Evolutionary conservation across 2,888 invertebrate species (phyloP).

Genomic region (Drosophila longiperda): DNA sequence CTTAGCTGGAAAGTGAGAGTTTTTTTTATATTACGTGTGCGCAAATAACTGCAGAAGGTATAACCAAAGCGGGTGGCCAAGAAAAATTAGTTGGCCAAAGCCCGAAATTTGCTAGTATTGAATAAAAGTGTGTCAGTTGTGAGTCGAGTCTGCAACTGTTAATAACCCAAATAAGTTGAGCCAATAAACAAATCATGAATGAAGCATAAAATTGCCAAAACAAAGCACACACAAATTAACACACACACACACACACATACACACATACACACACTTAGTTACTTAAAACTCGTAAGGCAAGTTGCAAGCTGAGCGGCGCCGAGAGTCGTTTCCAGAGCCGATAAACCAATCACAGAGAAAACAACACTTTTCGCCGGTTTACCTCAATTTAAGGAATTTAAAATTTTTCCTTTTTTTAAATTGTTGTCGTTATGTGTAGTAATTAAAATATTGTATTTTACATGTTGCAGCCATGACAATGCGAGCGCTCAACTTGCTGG

Average conservation of each 20-base stretch:
- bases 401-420: conserved; percentile 1
- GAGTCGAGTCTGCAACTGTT: conserved; percentile 30
- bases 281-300: conserved; percentile 23
- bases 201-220: conserved; percentile 56
- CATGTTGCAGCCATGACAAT: conserved; percentile 76
- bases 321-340: conserved; percentile 44
- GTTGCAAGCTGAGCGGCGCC: conserved; percentile 16
- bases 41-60: conserved; percentile 58
- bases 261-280: not conserved
- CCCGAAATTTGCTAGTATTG: conserved; percentile 3
- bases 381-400: conserved; percentile 47
- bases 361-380: conserved; percentile 45
- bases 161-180: conserved; percentile 40
- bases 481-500: conserved; percentile 83
- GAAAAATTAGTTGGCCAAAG: conserved; percentile 11
- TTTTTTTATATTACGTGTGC: conserved; percentile 70
- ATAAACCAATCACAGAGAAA: conserved; percentile 60
- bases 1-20: conserved; percentile 70
- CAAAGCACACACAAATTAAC: not conserved
- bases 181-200: conserved; percentile 51
- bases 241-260: not conserved
- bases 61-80: conserved; percentile 13
- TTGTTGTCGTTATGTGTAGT: conserved; percentile 16
- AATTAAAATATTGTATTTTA: conserved; percentile 51
- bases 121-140: conserved; percentile 58